Evolutionary conservation across 2,888 invertebrate species (phyloP), one percentile per base, ranked within the genome.

Genomic region (Coenonympha arcania): DNA sequence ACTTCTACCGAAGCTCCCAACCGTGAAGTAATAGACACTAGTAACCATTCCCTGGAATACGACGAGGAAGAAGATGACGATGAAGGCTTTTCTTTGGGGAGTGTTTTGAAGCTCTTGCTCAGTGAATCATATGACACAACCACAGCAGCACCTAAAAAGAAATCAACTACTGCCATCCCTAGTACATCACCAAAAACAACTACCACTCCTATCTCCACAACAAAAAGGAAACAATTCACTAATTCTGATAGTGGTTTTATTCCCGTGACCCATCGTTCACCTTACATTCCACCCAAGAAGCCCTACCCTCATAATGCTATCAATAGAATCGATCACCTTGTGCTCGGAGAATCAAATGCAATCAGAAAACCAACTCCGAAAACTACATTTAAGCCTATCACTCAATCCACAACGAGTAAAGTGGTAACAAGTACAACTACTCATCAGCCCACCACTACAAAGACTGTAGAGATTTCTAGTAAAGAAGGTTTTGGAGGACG

Each of bases 51-150:
- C 8, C 60, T 69, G 28, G 81, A 85, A 50, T 79, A 82, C 46
- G 80, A 83, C 30, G 79, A 81, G 6, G 79, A 78, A 19, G 79
- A 78, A 15, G 15, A 79, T 6, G 79, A 86, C 6, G 83, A 82
- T 3, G 86, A 85, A 44, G 88, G 86, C 6, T 88, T 90, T 63
- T 90, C 90, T 0, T 84, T 91, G 18, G 90, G 89, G 45, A 89
- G 87, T 61, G 88, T 91, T 4, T 69, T 91, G 11, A 88, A 91
- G 63, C 73, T 90, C n/a, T 68, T 91, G 16, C 82, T 91, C 20
- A 87, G 87, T 48, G 87, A 87, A 22, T 76, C 66, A 49, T 82
- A 83, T 18, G 80, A 80, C 13, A 64, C 77, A 0, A 81, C 80
- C 2, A 79, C 79, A 0, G 43, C 62, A 18, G 24, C 67, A 2